Percentiles rank a stretch among this genome's conserved stretches.
These are phyloP conservation scores for Cyanoramphus novaezelandiae DNA, from an alignment of 2,113 vertebrate species.

Conservation along the genomic window DNA sequence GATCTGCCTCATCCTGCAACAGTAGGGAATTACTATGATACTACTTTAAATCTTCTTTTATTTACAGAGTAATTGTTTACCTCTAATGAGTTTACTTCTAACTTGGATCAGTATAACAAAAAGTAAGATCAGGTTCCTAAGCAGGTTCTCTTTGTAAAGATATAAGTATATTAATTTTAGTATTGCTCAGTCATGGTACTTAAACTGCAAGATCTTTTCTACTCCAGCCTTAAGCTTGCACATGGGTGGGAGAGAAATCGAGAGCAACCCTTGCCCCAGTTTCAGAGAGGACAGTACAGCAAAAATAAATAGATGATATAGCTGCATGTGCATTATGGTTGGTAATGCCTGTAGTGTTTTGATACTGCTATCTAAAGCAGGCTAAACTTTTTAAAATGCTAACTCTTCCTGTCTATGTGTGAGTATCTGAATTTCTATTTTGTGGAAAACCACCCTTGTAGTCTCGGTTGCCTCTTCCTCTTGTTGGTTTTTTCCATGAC, in stretches of 20 bases:
- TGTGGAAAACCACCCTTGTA: not conserved
- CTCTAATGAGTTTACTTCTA: not conserved
- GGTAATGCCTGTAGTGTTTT: not conserved
- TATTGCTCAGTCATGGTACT: fast-evolving
- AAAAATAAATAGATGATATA: not conserved
- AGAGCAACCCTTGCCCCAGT: not conserved
- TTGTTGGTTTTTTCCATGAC: not conserved
- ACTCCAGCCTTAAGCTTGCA: not conserved
- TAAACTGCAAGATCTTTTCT: not conserved
- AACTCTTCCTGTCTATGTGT: not conserved
- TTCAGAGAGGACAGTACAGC: not conserved
- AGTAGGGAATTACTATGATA: not conserved
- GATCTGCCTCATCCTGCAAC: not conserved
- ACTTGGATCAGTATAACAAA: not conserved
- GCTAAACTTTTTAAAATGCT: not conserved
- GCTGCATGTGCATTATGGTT: not conserved
- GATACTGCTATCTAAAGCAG: not conserved
- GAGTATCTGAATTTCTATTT: not conserved
- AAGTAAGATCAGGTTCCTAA: not conserved
- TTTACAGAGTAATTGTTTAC: not conserved
- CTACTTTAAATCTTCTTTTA: not conserved
- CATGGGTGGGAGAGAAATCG: not conserved
- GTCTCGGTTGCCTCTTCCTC: not conserved
- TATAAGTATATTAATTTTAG: not conserved
- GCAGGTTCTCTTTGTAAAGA: not conserved